Evolutionary conservation across 2,113 vertebrate species (phyloP), one percentile per base, ranked within the genome.

Genomic region (Pelodiscus sinensis): DNA sequence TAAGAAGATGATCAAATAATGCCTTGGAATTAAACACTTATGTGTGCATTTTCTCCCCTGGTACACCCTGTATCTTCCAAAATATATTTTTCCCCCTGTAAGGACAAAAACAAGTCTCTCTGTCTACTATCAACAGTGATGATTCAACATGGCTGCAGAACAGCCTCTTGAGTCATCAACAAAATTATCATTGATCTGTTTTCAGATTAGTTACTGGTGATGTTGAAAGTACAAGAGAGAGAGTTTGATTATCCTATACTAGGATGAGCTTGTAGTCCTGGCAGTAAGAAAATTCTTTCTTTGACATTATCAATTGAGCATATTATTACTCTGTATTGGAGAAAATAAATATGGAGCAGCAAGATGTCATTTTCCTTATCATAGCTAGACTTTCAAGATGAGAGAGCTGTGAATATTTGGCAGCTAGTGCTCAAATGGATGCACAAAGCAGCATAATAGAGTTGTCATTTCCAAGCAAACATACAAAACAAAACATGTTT

Each of bases 31-130:
- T 79, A 62, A 52, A 25, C 21, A 71, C 27, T 21, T 31, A 8
- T 55, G 15, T 2, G 0, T 9, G 13, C 1, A 0, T 29, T 55
- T n/a, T 15, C 24, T 84, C 18, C 2, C 31, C 16, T 56, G 9
- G 57, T 75, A n/a, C n/a, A n/a, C n/a, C n/a, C n/a, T n/a, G n/a
- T n/a, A 7, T 79, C 82, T 54, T 73, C 10, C 15, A 0, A 16
- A 16, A 27, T 21, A 44, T 29, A 71, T 9, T 55, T 85, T 18
- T 88, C 92, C 56, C 51, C 56, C 51, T 71, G 0, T 25, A 38
- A 88, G 50, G 6, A 38, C 88, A 91, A 82, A 73, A 60, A 15
- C 15, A 44, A 6, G 1, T 13, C 2, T 58, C 35, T 65, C 1
- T 52, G 2, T 35, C 29, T 75, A 0, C 50, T 62, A 1, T 31